These are phyloP conservation scores for Hyperopisus bebe DNA, from an alignment of 2,113 vertebrate species.

Conservation along the genomic window DNA sequence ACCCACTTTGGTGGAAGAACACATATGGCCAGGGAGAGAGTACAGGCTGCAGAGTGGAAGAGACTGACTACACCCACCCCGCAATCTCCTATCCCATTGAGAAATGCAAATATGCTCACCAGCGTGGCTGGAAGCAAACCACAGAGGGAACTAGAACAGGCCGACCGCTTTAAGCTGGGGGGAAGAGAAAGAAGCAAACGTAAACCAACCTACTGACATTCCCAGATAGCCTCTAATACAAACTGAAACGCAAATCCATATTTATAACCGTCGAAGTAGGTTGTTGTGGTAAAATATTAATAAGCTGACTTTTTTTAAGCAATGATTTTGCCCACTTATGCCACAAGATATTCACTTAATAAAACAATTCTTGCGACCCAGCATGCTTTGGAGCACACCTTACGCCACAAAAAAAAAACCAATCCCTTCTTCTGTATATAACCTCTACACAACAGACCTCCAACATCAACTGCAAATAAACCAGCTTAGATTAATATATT, in stretches of 20 bases:
- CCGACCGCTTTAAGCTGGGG: neutral
- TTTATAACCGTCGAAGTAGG: neutral
- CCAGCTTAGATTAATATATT: neutral
- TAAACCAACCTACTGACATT: neutral
- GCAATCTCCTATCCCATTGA: neutral
- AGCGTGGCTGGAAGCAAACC: neutral
- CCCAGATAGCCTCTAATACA: neutral
- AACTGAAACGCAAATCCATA: neutral
- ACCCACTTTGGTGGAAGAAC: neutral
- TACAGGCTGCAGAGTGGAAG: neutral
- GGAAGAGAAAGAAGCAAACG: neutral
- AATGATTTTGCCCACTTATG: neutral
- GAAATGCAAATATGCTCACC: slow-evolving; percentile 1
- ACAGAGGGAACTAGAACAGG: neutral
- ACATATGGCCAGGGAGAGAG: neutral
- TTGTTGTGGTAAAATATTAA: neutral
- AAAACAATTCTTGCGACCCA: neutral
- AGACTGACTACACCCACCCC: neutral
- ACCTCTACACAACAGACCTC: neutral
- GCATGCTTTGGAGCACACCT: neutral
- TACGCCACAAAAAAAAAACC: neutral
- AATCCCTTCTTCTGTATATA: neutral
- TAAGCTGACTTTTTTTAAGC: neutral
- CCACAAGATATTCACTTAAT: neutral
- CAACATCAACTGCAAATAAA: neutral